Evolutionary conservation across 2,888 invertebrate species (phyloP).

Genomic region (Sinodicranocentrus sp.): DNA sequence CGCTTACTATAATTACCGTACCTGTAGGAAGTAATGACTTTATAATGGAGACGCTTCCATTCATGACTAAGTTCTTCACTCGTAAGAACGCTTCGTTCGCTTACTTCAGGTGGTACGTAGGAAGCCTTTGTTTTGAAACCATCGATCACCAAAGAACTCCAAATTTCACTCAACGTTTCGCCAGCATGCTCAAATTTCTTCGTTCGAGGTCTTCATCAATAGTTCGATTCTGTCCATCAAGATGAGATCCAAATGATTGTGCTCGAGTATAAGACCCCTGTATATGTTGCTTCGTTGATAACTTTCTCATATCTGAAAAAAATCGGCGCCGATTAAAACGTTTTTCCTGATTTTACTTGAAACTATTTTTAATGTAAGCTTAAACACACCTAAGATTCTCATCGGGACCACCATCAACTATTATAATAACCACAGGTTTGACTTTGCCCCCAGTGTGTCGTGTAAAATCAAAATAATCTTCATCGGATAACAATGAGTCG

Average conservation of each 20-base stretch:
- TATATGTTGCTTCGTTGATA: conserved; percentile 5
- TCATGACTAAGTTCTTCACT: background rate
- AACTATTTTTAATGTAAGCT: background rate
- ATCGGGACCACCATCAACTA: conserved; percentile 74
- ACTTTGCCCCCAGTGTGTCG: too few species aligned
- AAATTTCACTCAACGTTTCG: conserved; percentile 77
- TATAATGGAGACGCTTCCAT: conserved; percentile 9
- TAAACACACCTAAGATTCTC: conserved; percentile 55
- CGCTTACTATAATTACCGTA: conserved; percentile 15
- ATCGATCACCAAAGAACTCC: conserved; percentile 77
- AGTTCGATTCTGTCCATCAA: conserved; percentile 32
- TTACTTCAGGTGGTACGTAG: conserved; percentile 25
- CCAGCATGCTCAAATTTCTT: conserved; percentile 77
- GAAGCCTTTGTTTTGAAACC: conserved; percentile 54
- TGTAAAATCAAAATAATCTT: conserved; percentile 46
- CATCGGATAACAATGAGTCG: conserved; percentile 71
- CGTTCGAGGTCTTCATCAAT: conserved; percentile 77
- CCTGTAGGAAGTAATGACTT: conserved; percentile 38
- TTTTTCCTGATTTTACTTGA: too few species aligned
- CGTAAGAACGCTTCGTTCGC: too few species aligned
- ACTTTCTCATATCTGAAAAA: conserved; percentile 42
- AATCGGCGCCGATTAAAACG: conserved; percentile 48
- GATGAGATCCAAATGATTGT: conserved; percentile 55
- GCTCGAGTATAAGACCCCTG: conserved; percentile 48
- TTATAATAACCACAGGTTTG: conserved; percentile 76